Conservation (phyloP, 1,140 invertebrate species). For the Carposina sasakii region DNA sequence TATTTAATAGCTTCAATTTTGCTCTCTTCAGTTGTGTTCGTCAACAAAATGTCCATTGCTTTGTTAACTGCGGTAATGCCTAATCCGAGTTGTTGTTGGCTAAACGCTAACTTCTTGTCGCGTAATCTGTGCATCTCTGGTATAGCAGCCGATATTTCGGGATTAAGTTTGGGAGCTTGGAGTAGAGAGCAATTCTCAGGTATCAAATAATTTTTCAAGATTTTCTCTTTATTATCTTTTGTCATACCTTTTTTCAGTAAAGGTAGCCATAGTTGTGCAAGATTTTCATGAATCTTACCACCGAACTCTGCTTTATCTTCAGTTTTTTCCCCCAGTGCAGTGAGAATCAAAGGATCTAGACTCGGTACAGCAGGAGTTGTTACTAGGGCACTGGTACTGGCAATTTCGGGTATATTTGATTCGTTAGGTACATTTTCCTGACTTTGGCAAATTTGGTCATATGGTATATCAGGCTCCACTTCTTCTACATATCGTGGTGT, state of each 20-base stretch:
- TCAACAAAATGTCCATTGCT: conserved; percentile 6
- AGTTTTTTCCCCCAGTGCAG: not conserved
- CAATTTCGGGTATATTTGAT: not conserved
- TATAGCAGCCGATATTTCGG: conserved; percentile 1
- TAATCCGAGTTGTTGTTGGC: conserved; percentile 6
- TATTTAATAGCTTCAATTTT: conserved; percentile 5
- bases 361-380: not conserved
- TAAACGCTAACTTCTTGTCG: conserved; percentile 2
- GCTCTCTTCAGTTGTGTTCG: not conserved
- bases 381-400: not conserved
- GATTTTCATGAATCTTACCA: not conserved
- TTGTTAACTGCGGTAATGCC: conserved; percentile 5
- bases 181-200: conserved; percentile 1
- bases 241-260: not conserved
- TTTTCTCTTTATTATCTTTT: conserved; percentile 2
- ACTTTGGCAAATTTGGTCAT: too few relatives aligned
- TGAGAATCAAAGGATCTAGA: not conserved
- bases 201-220: not conserved
- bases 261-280: not conserved
- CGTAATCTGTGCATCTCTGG: conserved; percentile 1
- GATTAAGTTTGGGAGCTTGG: not conserved
- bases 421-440: too few relatives aligned
- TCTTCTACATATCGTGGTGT: not conserved
- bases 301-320: not conserved
- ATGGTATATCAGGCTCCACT: too few relatives aligned